Evolutionary conservation across 2,113 vertebrate species (phyloP), one percentile per base, ranked within the genome.

Genomic region (Gyps fulvus): DNA sequence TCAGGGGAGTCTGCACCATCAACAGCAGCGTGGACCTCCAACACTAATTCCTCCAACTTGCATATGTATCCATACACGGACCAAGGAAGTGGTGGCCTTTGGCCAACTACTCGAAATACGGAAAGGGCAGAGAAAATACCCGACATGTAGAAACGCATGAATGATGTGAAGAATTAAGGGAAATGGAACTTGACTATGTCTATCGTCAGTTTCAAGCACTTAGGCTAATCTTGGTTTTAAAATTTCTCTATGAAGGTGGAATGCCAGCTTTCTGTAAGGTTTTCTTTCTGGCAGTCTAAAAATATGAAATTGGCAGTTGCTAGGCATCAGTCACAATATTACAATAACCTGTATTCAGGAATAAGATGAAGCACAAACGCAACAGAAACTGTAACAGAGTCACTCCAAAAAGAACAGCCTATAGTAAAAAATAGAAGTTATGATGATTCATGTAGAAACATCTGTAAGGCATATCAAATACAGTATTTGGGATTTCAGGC

Each of bases 241-340:
- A 90, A 78, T n/a, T 54, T 74, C 61, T 80, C 36, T n/a, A 6
- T 54, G 26, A 69, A 91, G 49, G 81, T 58, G 29, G 49, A 59
- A 70, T 57, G 67, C 25, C 57, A 94, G 69, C 27, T 67, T 84
- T 83, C 93, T 34, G 81, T 61, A 69, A 50, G 17, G 23, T 50
- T 83, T 96, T 89, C 70, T 43, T 71, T 89, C 54, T 66, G 62
- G 47, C 93, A 94, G 42, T 76, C 85, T 81, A 80, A 87, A 84
- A 84, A 61, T 70, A 49, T 43, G 34, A 43, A 90, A 87, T 42
- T 20, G n/a, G 61, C 62, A 91, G 62, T 94, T 92, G 74, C 67
- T 94, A 93, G 81, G 93, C 82, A 85, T 84, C 85, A 90, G 55
- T 81, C 85, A 95, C 82, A 95, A 74, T 23, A 94, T 65, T 84